These are phyloP conservation scores for Seriola dumerili DNA, from an alignment of 2,113 vertebrate genomes.

Conservation along the genomic window DNA sequence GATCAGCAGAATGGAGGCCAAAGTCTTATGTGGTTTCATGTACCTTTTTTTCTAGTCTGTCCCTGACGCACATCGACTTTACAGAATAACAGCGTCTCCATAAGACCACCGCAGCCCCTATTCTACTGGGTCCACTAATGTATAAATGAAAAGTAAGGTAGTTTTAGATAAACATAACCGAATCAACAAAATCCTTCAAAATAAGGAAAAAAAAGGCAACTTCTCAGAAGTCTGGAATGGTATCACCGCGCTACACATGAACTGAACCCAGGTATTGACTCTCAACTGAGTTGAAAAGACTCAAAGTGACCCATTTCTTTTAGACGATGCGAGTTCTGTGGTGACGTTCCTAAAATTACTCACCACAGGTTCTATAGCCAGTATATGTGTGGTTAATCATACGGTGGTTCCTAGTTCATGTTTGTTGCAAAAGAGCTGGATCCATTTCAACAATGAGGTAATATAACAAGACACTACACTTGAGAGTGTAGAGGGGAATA, in stretches of 20 bases:
- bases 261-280: conserved; percentile 39
- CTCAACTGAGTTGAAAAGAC: conserved; percentile 29
- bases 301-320: conserved; percentile 34
- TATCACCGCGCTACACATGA: conserved; percentile 75
- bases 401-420: conserved; percentile 17
- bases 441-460: conserved; percentile 63
- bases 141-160: conserved; percentile 46
- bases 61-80: conserved; percentile 19
- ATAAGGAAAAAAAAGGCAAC: conserved; percentile 81
- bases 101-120: conserved; percentile 52
- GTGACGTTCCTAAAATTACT: conserved; percentile 9
- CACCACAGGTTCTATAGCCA: conserved; percentile 10
- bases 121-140: conserved; percentile 29
- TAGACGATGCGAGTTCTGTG: conserved; percentile 9
- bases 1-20: conserved; percentile 63
- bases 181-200: conserved; percentile 82
- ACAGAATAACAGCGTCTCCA: conserved; percentile 38
- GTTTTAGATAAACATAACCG: conserved; percentile 49
- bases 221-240: conserved; percentile 85
- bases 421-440: conserved; percentile 16
- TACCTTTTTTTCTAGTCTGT: conserved; percentile 33
- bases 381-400: conserved; percentile 18
- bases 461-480: conserved; percentile 49
- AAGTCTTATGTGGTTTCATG: conserved; percentile 54
- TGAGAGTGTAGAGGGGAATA: conserved; percentile 37